Evolutionary conservation across 2,797 vertebrate genomes (phyloP), one percentile per base, ranked within the genome.

Genomic region (Enteromius argenteus): DNA sequence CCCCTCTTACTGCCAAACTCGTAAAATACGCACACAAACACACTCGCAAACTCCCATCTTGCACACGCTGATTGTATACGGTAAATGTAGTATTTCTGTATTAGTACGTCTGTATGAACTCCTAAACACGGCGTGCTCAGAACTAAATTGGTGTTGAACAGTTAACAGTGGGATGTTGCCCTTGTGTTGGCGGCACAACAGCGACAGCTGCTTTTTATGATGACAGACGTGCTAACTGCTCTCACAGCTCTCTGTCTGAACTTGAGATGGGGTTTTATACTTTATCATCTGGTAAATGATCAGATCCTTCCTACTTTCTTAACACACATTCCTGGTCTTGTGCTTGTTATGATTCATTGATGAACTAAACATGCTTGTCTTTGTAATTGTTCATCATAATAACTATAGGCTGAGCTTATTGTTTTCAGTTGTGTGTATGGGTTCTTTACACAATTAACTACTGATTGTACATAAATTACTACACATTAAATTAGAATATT

Each of bases 141-240:
- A 78, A 76, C 73, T 82, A 75, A 82, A 66, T 53, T 75, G 80
- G 60, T 53, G 64, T 77, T 58, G 60, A 58, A 67, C 64, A 56
- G 60, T 83, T 67, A 83, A 77, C 81, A 77, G 81, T 68, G 49
- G 81, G 73, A 67, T 76, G 81, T 23, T 83, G 72, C 32, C 46
- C 42, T 72, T 83, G 60, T 21, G 32, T 76, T 76, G 72, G 72
- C 35, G 19, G 32, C 77, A 66, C 44, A 44, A 81, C 11, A 72
- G 23, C 53, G 53, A 71, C 79, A 73, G 46, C 72, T 67, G n/a
- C 49, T 71, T 72, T 78, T 84, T 79, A 72, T 2, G 9, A 72
- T 72, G 67, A 72, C 27, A 69, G 66, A 62, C n/a, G 8, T 72
- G 75, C 30, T 78, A 79, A 72, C 66, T 72, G 53, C 76, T 72